phyloP scores from a whole-genome alignment of 2,888 invertebrate species.

The Metallyticus violacea region DNA sequence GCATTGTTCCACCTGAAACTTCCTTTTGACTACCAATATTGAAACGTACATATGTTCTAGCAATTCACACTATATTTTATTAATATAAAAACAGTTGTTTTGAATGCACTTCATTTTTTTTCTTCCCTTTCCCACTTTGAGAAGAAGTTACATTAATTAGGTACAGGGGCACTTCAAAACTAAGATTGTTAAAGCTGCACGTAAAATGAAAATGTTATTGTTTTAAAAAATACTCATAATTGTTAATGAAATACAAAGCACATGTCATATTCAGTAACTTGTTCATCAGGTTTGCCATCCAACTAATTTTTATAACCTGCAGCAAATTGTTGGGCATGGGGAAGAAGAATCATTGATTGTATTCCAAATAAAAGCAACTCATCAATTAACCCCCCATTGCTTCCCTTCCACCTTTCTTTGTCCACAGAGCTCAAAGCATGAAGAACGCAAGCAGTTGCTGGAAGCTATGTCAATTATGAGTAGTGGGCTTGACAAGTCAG shows the following conservation, averaged over 20 bases:
- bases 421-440: constrained; percentile 51
- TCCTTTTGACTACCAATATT: too few species aligned
- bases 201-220: not conserved
- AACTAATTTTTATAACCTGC: not conserved
- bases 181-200: not conserved
- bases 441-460: constrained; percentile 42
- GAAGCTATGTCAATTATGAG: constrained; percentile 20
- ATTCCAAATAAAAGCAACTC: not conserved
- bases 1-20: too few species aligned
- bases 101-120: too few species aligned
- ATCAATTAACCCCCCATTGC: not conserved
- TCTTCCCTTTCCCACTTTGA: too few species aligned
- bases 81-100: too few species aligned
- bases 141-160: too few species aligned
- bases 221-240: not conserved
- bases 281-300: not conserved
- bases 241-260: not conserved
- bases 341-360: not conserved
- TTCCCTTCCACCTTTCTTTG: constrained; percentile 35
- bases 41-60: too few species aligned
- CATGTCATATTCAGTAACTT: not conserved
- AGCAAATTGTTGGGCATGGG: not conserved
- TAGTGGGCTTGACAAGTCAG: constrained; percentile 45
- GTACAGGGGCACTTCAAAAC: too few species aligned
- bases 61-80: too few species aligned